phyloP scores from a whole-genome alignment of 1,140 invertebrate genomes.

The Ostrea denselamellosa region DNA sequence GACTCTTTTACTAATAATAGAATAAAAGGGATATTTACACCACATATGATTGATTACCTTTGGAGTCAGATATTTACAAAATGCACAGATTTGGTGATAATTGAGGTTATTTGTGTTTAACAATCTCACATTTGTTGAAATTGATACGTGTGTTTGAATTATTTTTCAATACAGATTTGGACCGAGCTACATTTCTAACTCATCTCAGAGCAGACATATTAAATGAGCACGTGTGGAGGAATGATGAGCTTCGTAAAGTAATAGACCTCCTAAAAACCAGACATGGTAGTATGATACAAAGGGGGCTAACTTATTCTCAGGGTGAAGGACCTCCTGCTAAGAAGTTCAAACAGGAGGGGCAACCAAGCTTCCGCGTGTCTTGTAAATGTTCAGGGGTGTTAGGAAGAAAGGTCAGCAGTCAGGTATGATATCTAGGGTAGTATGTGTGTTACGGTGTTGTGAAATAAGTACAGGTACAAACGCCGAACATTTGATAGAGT shows the following conservation, averaged over 20 bases:
- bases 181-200: neutral
- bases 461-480: too few species aligned
- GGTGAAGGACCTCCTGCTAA: neutral
- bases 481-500: too few species aligned
- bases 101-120: too few species aligned
- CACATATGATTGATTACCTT: too few species aligned
- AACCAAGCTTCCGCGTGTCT: neutral
- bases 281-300: neutral
- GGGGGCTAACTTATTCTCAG: neutral
- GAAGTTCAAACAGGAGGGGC: neutral
- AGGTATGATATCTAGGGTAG: neutral
- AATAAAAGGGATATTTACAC: too few species aligned
- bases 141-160: neutral
- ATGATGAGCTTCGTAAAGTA: neutral
- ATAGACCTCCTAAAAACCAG: neutral
- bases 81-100: too few species aligned
- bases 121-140: neutral
- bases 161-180: neutral
- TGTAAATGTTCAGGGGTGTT: neutral
- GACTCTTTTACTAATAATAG: too few species aligned
- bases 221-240: neutral
- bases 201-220: neutral
- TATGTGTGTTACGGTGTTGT: too few species aligned
- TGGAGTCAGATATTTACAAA: too few species aligned
- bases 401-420: constrained; percentile 6